Conservation (phyloP, 2,888 invertebrate species). For the Nephrotoma guestfalica region DNA sequence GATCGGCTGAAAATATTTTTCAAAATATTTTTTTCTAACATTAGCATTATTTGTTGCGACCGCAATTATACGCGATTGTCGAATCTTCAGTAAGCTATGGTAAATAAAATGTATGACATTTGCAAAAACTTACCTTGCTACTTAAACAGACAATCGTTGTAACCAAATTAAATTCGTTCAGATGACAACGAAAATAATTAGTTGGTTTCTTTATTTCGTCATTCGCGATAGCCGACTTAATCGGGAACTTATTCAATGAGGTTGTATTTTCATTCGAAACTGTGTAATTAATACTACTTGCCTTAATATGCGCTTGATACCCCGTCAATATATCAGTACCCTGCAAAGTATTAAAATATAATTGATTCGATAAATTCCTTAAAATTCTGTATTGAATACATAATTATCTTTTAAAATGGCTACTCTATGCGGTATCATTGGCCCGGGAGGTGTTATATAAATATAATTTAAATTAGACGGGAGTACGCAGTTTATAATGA, state of each 20-base stretch:
- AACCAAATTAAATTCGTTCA: constrained; percentile 40
- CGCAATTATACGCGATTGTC: no score
- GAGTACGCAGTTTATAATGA: constrained; percentile 29
- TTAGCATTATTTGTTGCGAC: background rate
- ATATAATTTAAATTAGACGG: constrained; percentile 37
- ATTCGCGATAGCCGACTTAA: background rate
- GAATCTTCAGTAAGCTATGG: no score
- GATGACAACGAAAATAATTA: constrained; percentile 42
- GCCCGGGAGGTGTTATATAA: constrained; percentile 34
- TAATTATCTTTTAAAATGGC: constrained; percentile 24
- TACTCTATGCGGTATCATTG: constrained; percentile 24
- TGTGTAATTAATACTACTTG: background rate
- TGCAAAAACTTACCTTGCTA: constrained; percentile 31
- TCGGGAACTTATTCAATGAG: background rate
- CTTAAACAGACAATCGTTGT: constrained; percentile 46
- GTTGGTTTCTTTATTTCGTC: background rate
- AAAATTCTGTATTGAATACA: constrained; percentile 13
- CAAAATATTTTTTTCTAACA: background rate
- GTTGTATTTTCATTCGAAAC: background rate
- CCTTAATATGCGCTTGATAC: background rate
- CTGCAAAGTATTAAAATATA: background rate
- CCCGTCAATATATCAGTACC: constrained; percentile 9
- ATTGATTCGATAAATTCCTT: background rate
- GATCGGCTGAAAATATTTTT: background rate
- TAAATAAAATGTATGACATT: background rate